Evolutionary conservation across 2,888 invertebrate species (phyloP), one percentile per base, ranked within the genome.

Genomic region (Morpho achilles): DNA sequence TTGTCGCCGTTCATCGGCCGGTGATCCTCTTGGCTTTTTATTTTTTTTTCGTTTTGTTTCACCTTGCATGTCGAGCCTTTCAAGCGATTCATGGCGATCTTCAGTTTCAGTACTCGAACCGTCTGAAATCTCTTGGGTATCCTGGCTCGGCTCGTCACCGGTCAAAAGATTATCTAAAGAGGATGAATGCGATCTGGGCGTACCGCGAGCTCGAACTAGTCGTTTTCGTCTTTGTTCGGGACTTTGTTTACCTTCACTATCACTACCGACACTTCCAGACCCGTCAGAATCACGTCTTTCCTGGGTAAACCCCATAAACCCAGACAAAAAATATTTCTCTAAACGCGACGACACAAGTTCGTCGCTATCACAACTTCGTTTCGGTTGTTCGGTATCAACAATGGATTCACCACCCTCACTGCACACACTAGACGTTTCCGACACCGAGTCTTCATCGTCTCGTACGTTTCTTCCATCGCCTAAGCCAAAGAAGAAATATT

Each of bases 291-390:
- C 95, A 44, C 95, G 92, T 60, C 95, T 92, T 69, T 95, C 95
- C 52, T 94, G 93, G 67, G 93, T 94, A 69, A 96, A 96, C 1
- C 96, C 96, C 92, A 96, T 95, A 73, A 96, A 96, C 43, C 96
- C 96, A 0, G 95, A 95, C 0, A 97, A 86, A 80, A 97, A 98
- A 84, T 98, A 98, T 79, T 97, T 97, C 80, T 97, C 97, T 63
- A 97, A 82, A 10, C 97, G 92, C 0, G 96, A 96, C 0, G 96
- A 96, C 60, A 96, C 96, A 64, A 96, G 81, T 57, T 96, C 95
- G 7, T 94, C 94, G 53, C 94, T 94, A 72, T 94, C 94, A 71
- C 92, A 65, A 87, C 83, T 72, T 75, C 82, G 65, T 92, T 94
- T 72, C 86, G 87, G 87, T 71, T 84, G 83, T 70, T 90, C 94